These are phyloP conservation scores for Andrena trimmerana DNA, from an alignment of 2,888 invertebrate genomes.

Conservation along the genomic window DNA sequence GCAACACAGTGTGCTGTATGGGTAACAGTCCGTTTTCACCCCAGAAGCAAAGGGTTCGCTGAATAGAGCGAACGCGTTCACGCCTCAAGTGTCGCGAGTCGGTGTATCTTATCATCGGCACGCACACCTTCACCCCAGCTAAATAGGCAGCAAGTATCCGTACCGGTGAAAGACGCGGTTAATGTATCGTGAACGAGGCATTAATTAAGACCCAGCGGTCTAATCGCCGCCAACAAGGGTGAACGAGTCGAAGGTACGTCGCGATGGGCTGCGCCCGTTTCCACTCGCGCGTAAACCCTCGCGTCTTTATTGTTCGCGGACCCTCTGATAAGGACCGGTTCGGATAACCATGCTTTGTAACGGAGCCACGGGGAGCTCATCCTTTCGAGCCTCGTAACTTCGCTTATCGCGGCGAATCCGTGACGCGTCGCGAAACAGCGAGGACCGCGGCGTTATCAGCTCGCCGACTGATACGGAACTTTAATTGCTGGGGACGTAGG, in stretches of 20 bases:
- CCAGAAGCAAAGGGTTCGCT: neutral
- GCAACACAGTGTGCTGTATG: too few species aligned
- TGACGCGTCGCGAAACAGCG: constrained; percentile 55
- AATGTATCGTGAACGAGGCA: constrained; percentile 66
- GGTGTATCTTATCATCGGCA: constrained; percentile 19
- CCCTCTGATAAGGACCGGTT: constrained; percentile 35
- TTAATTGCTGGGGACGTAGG: constrained; percentile 48
- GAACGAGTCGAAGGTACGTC: constrained; percentile 13
- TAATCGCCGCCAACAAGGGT: constrained; percentile 53
- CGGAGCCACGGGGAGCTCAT: constrained; percentile 20
- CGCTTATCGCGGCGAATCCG: constrained; percentile 61
- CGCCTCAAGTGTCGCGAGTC: constrained; percentile 18
- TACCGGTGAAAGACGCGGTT: constrained; percentile 49
- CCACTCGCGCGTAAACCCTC: neutral
- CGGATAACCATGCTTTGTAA: constrained; percentile 39
- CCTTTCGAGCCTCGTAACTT: constrained; percentile 66
- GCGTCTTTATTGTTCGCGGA: constrained; percentile 31
- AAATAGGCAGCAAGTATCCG: constrained; percentile 11
- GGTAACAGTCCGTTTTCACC: neutral
- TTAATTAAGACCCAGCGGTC: constrained; percentile 60
- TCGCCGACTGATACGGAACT: constrained; percentile 39
- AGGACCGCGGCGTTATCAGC: constrained; percentile 28
- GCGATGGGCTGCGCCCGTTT: neutral
- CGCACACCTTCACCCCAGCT: neutral
- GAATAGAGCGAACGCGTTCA: constrained; percentile 21